Conservation (phyloP, 2,888 invertebrate species). For the Schizaphis graminum region DNA sequence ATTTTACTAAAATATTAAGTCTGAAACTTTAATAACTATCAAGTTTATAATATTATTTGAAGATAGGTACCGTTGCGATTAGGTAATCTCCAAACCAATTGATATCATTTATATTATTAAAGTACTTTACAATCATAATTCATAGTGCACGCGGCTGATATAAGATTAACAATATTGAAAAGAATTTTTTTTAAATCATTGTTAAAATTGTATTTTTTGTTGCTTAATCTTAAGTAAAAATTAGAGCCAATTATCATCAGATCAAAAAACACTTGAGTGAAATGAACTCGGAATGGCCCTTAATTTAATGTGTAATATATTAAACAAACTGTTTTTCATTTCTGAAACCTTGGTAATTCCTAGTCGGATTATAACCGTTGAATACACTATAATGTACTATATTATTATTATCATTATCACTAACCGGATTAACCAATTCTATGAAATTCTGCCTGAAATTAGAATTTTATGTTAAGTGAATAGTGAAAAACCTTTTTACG, state of each 20-base stretch:
- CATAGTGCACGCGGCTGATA: background rate
- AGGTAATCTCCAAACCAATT: background rate
- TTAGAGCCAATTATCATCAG: background rate
- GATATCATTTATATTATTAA: background rate
- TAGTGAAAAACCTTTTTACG: background rate
- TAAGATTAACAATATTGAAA: background rate
- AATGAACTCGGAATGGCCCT: background rate
- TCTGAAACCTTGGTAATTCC: constrained; percentile 26
- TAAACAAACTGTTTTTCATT: constrained; percentile 14
- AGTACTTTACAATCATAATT: background rate
- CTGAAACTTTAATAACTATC: background rate
- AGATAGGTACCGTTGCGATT: background rate
- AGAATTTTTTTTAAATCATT: background rate
- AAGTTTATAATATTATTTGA: background rate
- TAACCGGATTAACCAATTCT: background rate
- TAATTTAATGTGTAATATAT: background rate
- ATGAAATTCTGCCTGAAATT: background rate
- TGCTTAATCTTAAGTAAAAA: background rate
- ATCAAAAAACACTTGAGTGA: background rate
- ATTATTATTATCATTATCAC: background rate
- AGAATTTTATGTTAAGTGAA: background rate
- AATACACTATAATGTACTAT: background rate
- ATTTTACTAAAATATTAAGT: background rate
- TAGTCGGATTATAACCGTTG: constrained; percentile 24
- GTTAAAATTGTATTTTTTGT: background rate